These are phyloP conservation scores for Lepisosteus oculatus DNA, from an alignment of 2,113 vertebrate species.

Conservation along the genomic window DNA sequence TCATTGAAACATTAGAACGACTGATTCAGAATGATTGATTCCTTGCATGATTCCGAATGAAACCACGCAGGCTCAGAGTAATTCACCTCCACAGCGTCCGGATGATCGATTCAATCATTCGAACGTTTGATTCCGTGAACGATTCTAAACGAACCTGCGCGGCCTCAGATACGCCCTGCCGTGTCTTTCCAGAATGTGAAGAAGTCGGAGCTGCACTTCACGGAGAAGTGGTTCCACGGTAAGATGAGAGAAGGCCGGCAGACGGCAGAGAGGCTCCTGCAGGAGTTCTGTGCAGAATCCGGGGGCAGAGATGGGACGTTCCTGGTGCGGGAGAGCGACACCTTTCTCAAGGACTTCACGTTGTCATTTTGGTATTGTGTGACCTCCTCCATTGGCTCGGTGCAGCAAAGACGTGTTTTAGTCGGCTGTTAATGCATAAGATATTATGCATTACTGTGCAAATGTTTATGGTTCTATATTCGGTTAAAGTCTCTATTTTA, in stretches of 20 bases:
- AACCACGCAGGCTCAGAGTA: too few species aligned
- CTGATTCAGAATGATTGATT: too few species aligned
- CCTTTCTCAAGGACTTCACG: constrained; percentile 73
- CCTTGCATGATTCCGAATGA: too few species aligned
- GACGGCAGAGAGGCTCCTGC: constrained; percentile 82
- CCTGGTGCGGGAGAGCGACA: constrained; percentile 85
- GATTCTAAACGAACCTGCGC: too few species aligned
- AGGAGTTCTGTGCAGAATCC: constrained; percentile 82
- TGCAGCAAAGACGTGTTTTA: neutral
- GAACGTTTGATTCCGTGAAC: too few species aligned
- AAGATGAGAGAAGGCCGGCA: constrained; percentile 76
- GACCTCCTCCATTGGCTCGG: neutral
- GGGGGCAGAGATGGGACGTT: constrained; percentile 87
- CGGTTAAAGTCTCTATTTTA: too few species aligned
- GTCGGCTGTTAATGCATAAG: neutral
- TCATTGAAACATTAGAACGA: too few species aligned
- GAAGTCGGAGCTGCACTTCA: constrained; percentile 70
- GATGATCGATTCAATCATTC: too few species aligned
- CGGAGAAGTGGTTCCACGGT: constrained; percentile 91
- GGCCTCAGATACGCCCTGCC: too few species aligned
- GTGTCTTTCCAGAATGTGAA: constrained; percentile 52
- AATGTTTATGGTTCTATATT: too few species aligned
- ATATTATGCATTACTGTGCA: too few species aligned
- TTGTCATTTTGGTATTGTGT: constrained; percentile 88
- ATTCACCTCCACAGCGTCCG: too few species aligned